Percentiles rank a stretch among this genome's conserved stretches.
These are phyloP conservation scores for Zosterops japonicus DNA, from an alignment of 2,113 vertebrate species.

Conservation along the genomic window DNA sequence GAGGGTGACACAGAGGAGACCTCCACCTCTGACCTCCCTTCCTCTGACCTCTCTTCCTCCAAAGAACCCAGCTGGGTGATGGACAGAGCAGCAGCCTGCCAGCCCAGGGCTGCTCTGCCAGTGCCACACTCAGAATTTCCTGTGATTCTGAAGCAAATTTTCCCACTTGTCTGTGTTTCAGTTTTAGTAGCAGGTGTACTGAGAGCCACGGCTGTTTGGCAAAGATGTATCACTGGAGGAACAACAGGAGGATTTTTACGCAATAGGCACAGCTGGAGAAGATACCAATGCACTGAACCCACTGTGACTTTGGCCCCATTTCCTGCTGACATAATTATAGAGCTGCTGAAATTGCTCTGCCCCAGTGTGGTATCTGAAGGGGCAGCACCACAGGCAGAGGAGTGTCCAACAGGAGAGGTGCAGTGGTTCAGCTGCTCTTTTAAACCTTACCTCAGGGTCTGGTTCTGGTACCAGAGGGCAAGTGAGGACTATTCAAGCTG, in stretches of 20 bases:
- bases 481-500: background rate
- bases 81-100: background rate
- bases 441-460: background rate
- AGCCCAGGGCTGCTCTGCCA: background rate
- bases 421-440: background rate
- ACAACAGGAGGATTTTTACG: background rate
- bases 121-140: background rate
- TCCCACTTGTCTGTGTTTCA: background rate
- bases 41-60: background rate
- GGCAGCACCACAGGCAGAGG: background rate
- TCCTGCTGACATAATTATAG: background rate
- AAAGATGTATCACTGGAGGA: background rate
- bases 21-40: background rate
- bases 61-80: background rate
- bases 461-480: background rate
- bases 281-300: background rate
- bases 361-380: fast-evolving
- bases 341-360: background rate
- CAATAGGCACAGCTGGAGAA: background rate
- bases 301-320: background rate
- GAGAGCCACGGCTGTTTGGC: fast-evolving
- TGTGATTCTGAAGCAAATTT: background rate
- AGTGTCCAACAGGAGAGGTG: background rate
- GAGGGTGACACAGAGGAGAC: background rate
- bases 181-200: background rate